phyloP scores from a whole-genome alignment of 2,113 vertebrate genomes.

The Mastomys natalensis region DNA sequence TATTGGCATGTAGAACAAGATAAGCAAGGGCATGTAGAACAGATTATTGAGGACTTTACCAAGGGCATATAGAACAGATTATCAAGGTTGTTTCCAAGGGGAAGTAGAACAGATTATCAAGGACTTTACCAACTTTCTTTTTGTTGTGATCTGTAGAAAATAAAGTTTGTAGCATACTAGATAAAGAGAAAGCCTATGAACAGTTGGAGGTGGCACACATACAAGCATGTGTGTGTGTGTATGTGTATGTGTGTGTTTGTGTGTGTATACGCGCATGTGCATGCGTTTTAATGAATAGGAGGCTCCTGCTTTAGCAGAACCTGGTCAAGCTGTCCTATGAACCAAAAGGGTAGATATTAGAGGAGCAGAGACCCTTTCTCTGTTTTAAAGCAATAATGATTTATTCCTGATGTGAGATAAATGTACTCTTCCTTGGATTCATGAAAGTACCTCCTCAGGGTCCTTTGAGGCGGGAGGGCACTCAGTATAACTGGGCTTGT shows the following conservation, averaged over 20 bases:
- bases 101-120: no score
- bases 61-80: no score
- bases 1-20: not conserved
- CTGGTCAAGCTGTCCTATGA: not conserved
- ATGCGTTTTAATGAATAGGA: not conserved
- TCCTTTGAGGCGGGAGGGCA: not conserved
- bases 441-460: not conserved
- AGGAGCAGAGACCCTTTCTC: not conserved
- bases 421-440: not conserved
- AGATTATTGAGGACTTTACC: not conserved
- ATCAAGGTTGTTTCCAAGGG: no score
- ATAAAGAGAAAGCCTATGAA: not conserved
- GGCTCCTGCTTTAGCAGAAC: not conserved
- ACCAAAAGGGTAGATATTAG: not conserved
- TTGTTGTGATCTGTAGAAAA: conserved; percentile 15
- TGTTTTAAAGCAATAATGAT: conserved; percentile 35
- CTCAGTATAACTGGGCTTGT: not conserved
- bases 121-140: not conserved
- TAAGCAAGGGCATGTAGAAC: not conserved
- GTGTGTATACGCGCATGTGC: not conserved
- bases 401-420: not conserved
- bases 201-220: not conserved
- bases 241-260: not conserved
- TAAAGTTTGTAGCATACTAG: conserved; percentile 8
- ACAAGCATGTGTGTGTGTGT: not conserved